Evolutionary conservation across 2,113 vertebrate species (phyloP).

Genomic region (Lonchura striata): DNA sequence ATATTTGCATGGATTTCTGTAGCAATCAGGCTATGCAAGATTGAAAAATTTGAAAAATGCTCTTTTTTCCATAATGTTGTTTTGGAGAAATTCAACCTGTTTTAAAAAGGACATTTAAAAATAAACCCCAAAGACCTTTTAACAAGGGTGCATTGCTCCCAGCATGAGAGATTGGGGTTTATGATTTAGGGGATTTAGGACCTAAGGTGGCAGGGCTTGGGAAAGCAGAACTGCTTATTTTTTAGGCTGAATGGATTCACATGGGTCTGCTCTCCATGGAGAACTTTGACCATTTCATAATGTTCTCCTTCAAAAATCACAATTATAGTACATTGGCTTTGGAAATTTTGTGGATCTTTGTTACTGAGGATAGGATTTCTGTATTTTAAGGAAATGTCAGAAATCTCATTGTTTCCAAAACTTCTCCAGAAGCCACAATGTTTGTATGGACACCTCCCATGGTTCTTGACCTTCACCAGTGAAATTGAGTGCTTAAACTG

Average conservation of each 20-base stretch:
- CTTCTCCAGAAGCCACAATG: fast-evolving
- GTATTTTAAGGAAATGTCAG: not conserved
- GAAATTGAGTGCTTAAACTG: not conserved
- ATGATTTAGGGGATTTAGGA: not conserved
- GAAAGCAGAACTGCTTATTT: not conserved
- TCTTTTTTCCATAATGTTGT: not conserved
- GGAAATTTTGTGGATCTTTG: not conserved
- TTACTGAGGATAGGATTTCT: not conserved
- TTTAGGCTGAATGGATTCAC: not conserved
- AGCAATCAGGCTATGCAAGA: not conserved
- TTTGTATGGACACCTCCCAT: not conserved
- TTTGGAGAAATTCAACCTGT: not conserved
- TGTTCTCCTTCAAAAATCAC: not conserved
- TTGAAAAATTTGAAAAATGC: too few relatives aligned
- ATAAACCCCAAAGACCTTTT: not conserved
- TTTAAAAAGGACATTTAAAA: not conserved
- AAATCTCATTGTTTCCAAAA: not conserved
- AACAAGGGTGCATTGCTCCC: not conserved
- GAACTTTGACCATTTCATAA: not conserved
- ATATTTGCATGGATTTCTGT: not conserved
- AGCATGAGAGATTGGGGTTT: not conserved
- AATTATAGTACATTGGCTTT: fast-evolving
- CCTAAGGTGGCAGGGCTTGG: not conserved
- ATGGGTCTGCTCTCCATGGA: not conserved
- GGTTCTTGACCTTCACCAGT: not conserved